A percentile compares a stretch with the other conserved stretches of the same genome.
phyloP scores from a whole-genome alignment of 2,888 invertebrate species.

The Diploptera punctata region DNA sequence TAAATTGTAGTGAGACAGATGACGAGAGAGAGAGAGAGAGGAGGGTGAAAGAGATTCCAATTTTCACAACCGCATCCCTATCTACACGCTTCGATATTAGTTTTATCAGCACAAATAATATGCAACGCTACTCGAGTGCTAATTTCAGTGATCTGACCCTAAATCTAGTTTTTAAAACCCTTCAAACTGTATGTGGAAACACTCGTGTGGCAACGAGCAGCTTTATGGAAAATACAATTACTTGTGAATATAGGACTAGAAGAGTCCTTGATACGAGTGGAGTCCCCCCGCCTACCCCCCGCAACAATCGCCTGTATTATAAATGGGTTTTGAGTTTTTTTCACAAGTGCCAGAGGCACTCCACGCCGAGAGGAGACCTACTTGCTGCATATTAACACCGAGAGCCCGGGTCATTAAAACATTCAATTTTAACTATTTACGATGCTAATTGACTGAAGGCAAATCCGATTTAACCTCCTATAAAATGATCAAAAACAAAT shows the following conservation, averaged over 20 bases:
- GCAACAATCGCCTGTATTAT: not conserved
- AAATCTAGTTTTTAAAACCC: constrained; percentile 12
- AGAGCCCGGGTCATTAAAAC: not conserved
- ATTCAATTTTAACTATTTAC: constrained; percentile 7
- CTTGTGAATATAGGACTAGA: constrained; percentile 10
- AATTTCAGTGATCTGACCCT: constrained; percentile 5
- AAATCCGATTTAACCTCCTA: too few species aligned
- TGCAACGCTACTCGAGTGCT: not conserved
- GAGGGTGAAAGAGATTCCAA: constrained; percentile 11
- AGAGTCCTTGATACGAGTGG: not conserved
- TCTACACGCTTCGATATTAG: not conserved
- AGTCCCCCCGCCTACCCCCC: too few species aligned
- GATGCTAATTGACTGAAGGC: not conserved
- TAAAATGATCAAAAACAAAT: too few species aligned
- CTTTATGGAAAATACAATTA: constrained; percentile 31
- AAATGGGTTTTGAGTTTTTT: constrained; percentile 21
- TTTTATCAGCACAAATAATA: constrained; percentile 11
- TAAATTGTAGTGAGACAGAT: not conserved
- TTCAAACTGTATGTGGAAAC: not conserved
- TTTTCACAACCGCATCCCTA: constrained; percentile 14
- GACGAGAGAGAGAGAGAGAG: not conserved
- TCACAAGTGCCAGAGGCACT: not conserved
- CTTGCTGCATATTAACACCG: not conserved
- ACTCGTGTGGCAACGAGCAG: constrained; percentile 8
- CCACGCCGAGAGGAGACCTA: not conserved